Base-by-base conservation (phyloP, 2,797 vertebrate genomes). In the Knipowitschia caucasica region DNA sequence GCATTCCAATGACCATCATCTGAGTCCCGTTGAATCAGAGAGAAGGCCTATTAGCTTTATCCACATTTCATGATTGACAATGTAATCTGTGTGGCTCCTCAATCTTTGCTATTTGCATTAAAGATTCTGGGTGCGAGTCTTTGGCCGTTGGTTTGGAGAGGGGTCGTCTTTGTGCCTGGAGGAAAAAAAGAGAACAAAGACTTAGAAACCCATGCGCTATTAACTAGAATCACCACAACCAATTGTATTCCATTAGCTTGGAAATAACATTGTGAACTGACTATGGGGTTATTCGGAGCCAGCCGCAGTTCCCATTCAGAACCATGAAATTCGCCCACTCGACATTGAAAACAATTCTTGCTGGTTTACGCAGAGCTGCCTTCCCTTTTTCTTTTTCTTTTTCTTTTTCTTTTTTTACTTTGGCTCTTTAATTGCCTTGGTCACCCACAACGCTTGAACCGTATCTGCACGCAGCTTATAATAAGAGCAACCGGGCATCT, bases 371-470 rank as follows among this genome's bases (percentile, higher is more conserved):
- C 84, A n/a, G n/a, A n/a, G n/a, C n/a, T n/a, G n/a, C n/a, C n/a
- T n/a, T n/a, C n/a, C n/a, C n/a, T n/a, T n/a, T n/a, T n/a, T n/a
- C n/a, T n/a, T n/a, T n/a, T n/a, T n/a, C n/a, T n/a, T n/a, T 81
- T 87, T 83, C 72, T 79, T 76, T 75, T 72, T 81, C 64, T 68
- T 86, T 77, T 77, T 78, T 73, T 73, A 63, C 52, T 59, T 75
- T 68, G 72, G 46, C 78, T 87, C 83, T 85, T 90, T 91, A 90
- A 90, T 91, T 89, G 88, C 82, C 85, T 91, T 88, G 86, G 87
- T 92, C 93, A 92, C 89, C 92, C 91, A 91, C 89, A 88, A 89
- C 85, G 90, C 88, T 40, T 88, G 89, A 91, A 91, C 91, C 83
- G 79, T 80, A 59, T 88, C 87, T 87, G 92, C 90, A 92, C 89